Evolutionary conservation across 2,888 invertebrate genomes (phyloP), one percentile per base, ranked within the genome.

Genomic region (Prosapia bicincta): DNA sequence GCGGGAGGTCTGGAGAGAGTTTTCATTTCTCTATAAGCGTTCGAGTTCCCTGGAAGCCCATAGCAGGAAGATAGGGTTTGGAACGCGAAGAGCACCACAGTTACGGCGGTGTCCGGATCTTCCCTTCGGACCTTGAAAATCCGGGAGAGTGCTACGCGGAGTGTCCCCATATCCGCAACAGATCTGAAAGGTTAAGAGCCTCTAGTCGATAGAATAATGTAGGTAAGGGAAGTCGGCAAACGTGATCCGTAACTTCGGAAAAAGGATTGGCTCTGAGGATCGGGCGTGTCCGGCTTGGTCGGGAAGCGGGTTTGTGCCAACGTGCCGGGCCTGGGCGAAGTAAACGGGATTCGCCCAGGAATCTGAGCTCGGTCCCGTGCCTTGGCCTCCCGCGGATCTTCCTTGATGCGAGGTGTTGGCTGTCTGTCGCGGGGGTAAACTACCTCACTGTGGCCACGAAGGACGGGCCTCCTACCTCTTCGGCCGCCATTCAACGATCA

Each of bases 151-250:
- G 82, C 78, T 75, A 78, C 83, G 83, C 82, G 83, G 83, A 83
- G 25, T 54, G 54, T 20, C 54, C 86, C 89, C 87, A 90, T 89
- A 90, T 89, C 90, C 89, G 90, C 90, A 91, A 88, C 90, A 90
- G 91, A 90, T 91, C 89, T 91, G 90, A 90, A 89, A 90, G 90
- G 89, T 89, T 86, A 89, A 87, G 83, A 89, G 88, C 88, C 89
- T 90, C 88, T 89, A 88, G 89, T 88, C 88, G 87, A 88, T 88
- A 87, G 88, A 89, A 86, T 87, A 89, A 90, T 88, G 89, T 89
- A 88, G 88, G 87, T 88, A 89, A 89, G 88, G 88, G 88, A 30
- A 30, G 30, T 89, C 88, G 88, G 88, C 89, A 90, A 90, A 88
- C 86, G 88, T 85, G 89, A 90, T 87, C 87, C 86, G 87, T 87